A percentile compares a stretch with the other conserved stretches of the same genome.
Conservation (phyloP, 2,888 invertebrate species). For the Epinotia ramella region DNA sequence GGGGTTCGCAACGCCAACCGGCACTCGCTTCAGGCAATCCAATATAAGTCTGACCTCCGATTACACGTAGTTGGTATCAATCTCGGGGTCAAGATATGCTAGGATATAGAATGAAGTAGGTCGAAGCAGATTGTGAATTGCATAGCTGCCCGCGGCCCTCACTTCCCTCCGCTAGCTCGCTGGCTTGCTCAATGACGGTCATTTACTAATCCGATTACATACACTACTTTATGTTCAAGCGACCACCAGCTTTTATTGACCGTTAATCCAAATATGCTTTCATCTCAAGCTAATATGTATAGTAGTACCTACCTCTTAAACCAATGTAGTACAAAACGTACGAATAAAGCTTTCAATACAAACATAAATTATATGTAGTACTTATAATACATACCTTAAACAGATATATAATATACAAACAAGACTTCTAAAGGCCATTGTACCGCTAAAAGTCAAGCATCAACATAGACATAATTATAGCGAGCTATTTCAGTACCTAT, state of each 20-base stretch:
- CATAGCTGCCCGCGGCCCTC: constrained; percentile 29
- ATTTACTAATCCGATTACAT: constrained; percentile 69
- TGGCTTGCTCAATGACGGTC: constrained; percentile 55
- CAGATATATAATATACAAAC: no score
- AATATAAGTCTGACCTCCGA: neutral
- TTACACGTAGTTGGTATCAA: neutral
- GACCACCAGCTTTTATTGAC: constrained; percentile 50
- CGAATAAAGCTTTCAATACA: neutral
- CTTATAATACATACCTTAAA: no score
- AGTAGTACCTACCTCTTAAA: neutral
- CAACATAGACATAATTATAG: no score
- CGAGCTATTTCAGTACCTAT: no score
- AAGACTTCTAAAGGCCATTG: no score
- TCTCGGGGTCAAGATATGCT: neutral
- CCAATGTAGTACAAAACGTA: neutral
- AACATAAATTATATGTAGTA: no score
- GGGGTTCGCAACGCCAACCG: neutral
- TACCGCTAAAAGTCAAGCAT: no score
- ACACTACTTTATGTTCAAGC: constrained; percentile 50
- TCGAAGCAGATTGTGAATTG: neutral
- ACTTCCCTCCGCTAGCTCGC: constrained; percentile 43
- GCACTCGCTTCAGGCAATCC: neutral
- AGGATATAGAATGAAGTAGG: neutral
- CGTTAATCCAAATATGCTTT: constrained; percentile 50
- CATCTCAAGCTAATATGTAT: constrained; percentile 18